Evolutionary conservation across 2,888 invertebrate species (phyloP).

Genomic region (Cepaea hortensis): DNA sequence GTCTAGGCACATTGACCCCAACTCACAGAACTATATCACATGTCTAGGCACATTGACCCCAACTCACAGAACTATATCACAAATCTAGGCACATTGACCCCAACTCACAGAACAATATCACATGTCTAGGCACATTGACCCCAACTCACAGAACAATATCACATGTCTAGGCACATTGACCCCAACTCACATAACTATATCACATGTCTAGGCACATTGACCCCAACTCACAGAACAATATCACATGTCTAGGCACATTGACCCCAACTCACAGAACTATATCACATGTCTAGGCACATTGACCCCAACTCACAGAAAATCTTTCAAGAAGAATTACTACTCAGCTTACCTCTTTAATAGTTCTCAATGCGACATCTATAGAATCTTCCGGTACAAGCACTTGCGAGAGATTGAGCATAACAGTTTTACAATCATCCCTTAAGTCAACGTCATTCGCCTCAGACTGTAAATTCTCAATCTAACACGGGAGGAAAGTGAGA

Average conservation of each 20-base stretch:
- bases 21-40: neutral
- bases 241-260: neutral
- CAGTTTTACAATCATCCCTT: conserved; percentile 79
- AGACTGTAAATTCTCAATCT: conserved; percentile 84
- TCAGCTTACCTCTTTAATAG: conserved; percentile 78
- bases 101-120: neutral
- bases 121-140: neutral
- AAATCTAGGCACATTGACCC: neutral
- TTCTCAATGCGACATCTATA: conserved; percentile 81
- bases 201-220: neutral
- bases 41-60: neutral
- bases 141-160: neutral
- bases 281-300: neutral
- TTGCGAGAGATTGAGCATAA: conserved; percentile 84
- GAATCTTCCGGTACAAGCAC: conserved; percentile 80
- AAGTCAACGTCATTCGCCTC: conserved; percentile 88
- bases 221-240: neutral
- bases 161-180: neutral
- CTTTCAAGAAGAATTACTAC: neutral
- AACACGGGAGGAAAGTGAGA: conserved; percentile 76
- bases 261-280: neutral
- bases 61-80: neutral
- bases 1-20: neutral
- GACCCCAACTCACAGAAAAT: neutral
- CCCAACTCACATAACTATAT: neutral